A percentile compares a stretch with the other conserved stretches of the same genome.
phyloP scores from a whole-genome alignment of 2,888 invertebrate genomes.

The Lasioglossum marginatum region DNA sequence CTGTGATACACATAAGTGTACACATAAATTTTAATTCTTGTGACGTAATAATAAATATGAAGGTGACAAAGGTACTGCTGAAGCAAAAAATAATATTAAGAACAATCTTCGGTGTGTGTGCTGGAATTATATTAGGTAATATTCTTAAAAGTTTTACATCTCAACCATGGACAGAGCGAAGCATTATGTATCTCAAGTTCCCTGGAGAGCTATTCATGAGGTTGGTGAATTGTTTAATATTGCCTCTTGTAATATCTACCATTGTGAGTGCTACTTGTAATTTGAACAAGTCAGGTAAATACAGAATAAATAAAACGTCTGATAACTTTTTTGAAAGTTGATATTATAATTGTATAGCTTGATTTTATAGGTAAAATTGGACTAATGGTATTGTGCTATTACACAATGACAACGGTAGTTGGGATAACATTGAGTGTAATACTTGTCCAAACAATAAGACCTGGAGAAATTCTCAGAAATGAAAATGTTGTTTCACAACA shows the following conservation, averaged over 20 bases:
- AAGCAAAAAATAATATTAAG: conserved; percentile 70
- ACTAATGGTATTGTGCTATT: conserved; percentile 87
- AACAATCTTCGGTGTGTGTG: conserved; percentile 72
- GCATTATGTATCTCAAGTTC: conserved; percentile 97
- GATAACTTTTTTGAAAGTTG: background rate
- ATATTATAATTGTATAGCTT: background rate
- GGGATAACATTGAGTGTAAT: conserved; percentile 96
- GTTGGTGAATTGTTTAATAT: conserved; percentile 97
- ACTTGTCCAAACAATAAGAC: conserved; percentile 94
- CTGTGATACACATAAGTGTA: background rate
- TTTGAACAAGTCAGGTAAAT: conserved; percentile 79
- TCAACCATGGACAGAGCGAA: conserved; percentile 90
- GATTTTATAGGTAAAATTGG: conserved; percentile 77
- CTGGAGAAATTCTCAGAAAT: conserved; percentile 86
- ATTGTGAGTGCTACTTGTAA: conserved; percentile 89
- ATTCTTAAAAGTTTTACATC: conserved; percentile 73
- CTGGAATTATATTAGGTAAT: conserved; percentile 74
- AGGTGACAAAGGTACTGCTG: conserved; percentile 18
- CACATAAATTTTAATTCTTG: background rate
- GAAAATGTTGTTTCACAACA: conserved; percentile 57
- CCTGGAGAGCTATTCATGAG: conserved; percentile 97
- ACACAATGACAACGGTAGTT: conserved; percentile 95
- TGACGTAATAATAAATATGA: conserved; percentile 32
- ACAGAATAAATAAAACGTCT: background rate
- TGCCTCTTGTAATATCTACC: conserved; percentile 96